Evolutionary conservation across 2,888 invertebrate genomes (phyloP).

Genomic region (Calameuta filiformis): DNA sequence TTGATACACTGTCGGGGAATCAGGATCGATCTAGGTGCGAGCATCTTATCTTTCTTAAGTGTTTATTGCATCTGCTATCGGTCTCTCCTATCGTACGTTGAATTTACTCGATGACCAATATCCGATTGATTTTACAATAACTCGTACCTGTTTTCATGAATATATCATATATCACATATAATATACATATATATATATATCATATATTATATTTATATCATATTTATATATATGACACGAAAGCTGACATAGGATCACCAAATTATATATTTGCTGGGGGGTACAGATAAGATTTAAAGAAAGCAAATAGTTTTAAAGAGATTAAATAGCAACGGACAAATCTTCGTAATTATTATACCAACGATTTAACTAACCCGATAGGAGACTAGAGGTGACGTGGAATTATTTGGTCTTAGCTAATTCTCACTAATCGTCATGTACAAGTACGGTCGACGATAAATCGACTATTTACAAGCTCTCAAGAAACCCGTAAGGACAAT

Average conservation of each 20-base stretch:
- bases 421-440: neutral
- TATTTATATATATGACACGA: neutral
- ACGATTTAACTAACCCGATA: neutral
- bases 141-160: neutral
- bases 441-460: neutral
- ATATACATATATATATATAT: too few relatives aligned
- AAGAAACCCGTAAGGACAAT: neutral
- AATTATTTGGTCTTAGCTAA: neutral
- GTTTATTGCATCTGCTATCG: slow-evolving; percentile 48
- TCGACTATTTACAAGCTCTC: neutral
- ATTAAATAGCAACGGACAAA: neutral
- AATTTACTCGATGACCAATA: neutral
- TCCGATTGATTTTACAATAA: neutral
- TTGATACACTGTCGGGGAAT: slow-evolving; percentile 20
- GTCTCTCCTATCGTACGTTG: slow-evolving; percentile 34
- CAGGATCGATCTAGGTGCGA: slow-evolving; percentile 28
- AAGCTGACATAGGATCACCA: neutral
- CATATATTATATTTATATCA: too few relatives aligned
- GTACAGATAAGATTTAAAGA: neutral
- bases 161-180: neutral
- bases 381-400: neutral
- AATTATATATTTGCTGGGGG: neutral
- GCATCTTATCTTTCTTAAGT: slow-evolving; percentile 43
- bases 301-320: neutral
- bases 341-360: neutral